Percentiles rank a stretch among this genome's conserved stretches.
phyloP scores from a whole-genome alignment of 2,888 invertebrate genomes.

The Monoplex corrugatus region DNA sequence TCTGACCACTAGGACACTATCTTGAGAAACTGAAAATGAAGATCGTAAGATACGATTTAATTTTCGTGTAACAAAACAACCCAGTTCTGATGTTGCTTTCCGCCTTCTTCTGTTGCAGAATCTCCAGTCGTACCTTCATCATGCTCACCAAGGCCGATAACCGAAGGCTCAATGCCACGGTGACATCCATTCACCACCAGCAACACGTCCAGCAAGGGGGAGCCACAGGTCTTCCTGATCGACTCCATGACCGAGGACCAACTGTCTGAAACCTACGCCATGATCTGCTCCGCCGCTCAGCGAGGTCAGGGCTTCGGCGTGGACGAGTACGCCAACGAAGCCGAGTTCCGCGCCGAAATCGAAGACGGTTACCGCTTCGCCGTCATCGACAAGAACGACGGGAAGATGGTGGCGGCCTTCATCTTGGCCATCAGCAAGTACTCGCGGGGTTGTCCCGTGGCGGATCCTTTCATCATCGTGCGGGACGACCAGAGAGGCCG shows the following conservation, averaged over 20 bases:
- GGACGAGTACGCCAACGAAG: slow-evolving; percentile 60
- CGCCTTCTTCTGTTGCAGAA: neutral
- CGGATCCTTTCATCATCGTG: slow-evolving; percentile 65
- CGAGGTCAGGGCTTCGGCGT: slow-evolving; percentile 65
- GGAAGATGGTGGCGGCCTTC: slow-evolving; percentile 62
- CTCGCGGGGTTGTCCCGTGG: slow-evolving; percentile 60
- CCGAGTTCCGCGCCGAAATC: slow-evolving; percentile 61
- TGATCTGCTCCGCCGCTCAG: slow-evolving; percentile 63
- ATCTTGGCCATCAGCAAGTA: slow-evolving; percentile 62
- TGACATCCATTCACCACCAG: slow-evolving; percentile 59
- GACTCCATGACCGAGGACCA: slow-evolving; percentile 66
- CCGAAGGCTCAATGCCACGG: slow-evolving; percentile 36
- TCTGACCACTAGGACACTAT: neutral
- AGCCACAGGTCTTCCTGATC: slow-evolving; percentile 60
- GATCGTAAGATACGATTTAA: too few species aligned
- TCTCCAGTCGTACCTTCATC: neutral
- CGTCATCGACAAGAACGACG: slow-evolving; percentile 59
- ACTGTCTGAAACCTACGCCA: slow-evolving; percentile 63
- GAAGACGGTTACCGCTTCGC: slow-evolving; percentile 61
- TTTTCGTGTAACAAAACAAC: neutral
- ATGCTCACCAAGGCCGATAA: neutral
- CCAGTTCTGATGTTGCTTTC: neutral
- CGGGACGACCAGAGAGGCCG: slow-evolving; percentile 56
- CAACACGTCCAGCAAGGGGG: slow-evolving; percentile 50
- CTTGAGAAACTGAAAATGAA: neutral